These are phyloP conservation scores for Thymallus thymallus DNA, from an alignment of 2,113 vertebrate species.

Conservation along the genomic window DNA sequence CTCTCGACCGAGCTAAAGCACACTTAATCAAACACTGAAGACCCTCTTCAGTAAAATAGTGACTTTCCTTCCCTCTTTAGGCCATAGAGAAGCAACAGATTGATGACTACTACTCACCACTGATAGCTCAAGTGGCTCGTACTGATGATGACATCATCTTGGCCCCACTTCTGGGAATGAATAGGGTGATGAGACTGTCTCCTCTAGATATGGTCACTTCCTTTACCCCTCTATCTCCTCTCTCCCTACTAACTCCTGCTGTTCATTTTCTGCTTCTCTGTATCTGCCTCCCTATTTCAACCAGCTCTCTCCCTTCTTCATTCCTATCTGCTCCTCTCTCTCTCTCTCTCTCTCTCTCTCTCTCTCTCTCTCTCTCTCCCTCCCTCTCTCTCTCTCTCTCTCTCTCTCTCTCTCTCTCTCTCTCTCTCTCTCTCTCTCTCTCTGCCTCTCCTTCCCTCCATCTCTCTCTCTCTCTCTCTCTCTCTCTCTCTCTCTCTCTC, in stretches of 20 bases:
- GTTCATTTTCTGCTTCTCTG: not conserved
- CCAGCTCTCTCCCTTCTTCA: not conserved
- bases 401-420: not conserved
- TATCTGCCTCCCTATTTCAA: not conserved
- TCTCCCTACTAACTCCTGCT: not conserved
- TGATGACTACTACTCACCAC: not conserved
- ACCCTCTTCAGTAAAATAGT: slow-evolving; percentile 42
- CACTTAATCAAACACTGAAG: slow-evolving; percentile 54
- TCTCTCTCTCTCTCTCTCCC: not conserved
- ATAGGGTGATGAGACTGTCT: not conserved
- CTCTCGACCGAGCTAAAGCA: slow-evolving; percentile 53
- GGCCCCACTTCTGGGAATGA: not conserved
- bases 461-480: not conserved
- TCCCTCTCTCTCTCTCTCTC: not conserved
- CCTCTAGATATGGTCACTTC: not conserved
- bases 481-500: not conserved
- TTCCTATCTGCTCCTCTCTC: not conserved
- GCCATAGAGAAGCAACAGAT: slow-evolving; percentile 4
- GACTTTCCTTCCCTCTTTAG: slow-evolving; percentile 19
- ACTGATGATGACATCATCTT: not conserved
- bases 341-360: not conserved
- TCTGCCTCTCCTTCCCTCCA: too few relatives aligned
- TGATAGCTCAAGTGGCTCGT: not conserved
- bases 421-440: not conserved
- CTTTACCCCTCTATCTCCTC: not conserved